Evolutionary conservation across 2,797 vertebrate genomes (phyloP), one percentile per base, ranked within the genome.

Genomic region (Sylvilagus floridanus): DNA sequence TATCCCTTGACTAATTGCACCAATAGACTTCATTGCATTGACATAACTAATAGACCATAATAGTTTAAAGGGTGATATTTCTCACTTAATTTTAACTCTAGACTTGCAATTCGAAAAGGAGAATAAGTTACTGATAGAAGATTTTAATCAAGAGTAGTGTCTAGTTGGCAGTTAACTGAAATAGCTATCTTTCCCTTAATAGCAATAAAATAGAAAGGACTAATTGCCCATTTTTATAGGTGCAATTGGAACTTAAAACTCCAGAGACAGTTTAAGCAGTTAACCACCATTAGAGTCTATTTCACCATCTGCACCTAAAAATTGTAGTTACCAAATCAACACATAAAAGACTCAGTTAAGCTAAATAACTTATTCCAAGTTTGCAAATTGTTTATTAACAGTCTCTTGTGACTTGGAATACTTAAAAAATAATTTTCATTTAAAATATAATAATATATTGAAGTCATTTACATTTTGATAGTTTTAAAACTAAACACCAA

Each of bases 41-140:
- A 95, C 69, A 95, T 98, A 97, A 98, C 98, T 98, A 98, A 98
- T 96, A 96, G 96, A 91, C 81, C 82, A 93, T 93, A 97, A 96
- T 97, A 96, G 94, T 98, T 95, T 87, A 57, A 95, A 98, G 98
- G 98, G 97, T 98, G 98, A 98, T 97, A 98, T 98, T 98, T 98
- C 87, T 96, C 84, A 97, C 93, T 96, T 98, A 97, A 96, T 97
- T 98, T 97, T 96, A 98, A 96, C 93, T 93, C 94, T 96, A 90
- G 87, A 84, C 96, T 95, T 97, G 88, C 30, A 97, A 96, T 97
- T 97, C 97, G 95, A 96, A 96, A 97, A 76, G 50, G 81, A 81
- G 66, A 84, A 72, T 77, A 96, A 97, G 78, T 94, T 90, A 96
- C 28, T 78, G 89, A 95, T 95, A 97, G 37, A 96, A 12, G 83